A percentile compares a stretch with the other conserved stretches of the same genome.
Conservation (phyloP, 92 coral and sea anemone genomes). For the Porites evermanni region DNA sequence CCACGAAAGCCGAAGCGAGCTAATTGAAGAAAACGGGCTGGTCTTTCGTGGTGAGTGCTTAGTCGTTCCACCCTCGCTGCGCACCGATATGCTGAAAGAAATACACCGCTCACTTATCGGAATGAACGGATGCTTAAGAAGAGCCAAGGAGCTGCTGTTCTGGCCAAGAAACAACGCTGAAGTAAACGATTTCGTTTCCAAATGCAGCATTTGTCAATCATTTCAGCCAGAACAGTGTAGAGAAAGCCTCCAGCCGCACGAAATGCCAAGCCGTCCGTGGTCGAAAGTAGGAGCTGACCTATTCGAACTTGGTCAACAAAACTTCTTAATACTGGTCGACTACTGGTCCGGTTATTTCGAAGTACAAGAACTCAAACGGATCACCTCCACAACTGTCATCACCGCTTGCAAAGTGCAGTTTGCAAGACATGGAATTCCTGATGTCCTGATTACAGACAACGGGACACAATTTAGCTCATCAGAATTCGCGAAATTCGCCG, state of each 20-base stretch:
- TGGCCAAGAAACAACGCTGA: conserved; percentile 54
- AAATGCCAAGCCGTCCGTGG: no score
- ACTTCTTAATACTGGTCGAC: background rate
- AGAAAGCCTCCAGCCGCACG: conserved; percentile 40
- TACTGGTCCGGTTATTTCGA: conserved; percentile 30
- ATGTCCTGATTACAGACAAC: conserved; percentile 23
- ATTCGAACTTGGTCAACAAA: no score
- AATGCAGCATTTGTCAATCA: conserved; percentile 30
- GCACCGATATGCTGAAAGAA: no score
- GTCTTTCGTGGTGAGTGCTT: no score
- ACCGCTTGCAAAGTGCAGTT: conserved; percentile 4
- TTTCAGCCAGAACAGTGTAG: conserved; percentile 23
- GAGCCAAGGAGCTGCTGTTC: no score
- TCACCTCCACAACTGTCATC: conserved; percentile 7
- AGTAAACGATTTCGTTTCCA: conserved; percentile 35
- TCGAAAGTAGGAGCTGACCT: no score
- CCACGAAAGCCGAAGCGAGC: no score
- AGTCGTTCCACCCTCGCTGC: no score
- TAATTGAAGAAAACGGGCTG: no score
- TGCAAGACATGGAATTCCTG: conserved; percentile 22
- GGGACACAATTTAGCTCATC: conserved; percentile 29
- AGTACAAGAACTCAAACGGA: background rate
- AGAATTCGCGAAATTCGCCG: conserved; percentile 20
- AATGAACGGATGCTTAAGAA: no score
- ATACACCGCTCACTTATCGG: no score